phyloP scores from a whole-genome alignment of 2,888 invertebrate genomes.

The Conistra vaccinii region DNA sequence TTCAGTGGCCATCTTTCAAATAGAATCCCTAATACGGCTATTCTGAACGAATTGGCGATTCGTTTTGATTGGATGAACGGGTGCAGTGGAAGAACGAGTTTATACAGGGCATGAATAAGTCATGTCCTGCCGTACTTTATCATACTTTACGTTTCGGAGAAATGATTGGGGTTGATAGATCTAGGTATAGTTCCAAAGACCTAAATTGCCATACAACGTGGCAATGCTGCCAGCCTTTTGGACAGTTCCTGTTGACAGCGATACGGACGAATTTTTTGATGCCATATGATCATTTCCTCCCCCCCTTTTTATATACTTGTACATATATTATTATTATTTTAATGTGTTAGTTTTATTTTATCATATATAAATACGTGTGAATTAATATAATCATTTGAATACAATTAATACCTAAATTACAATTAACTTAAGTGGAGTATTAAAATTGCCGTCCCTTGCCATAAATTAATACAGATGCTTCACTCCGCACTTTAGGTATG shows the following conservation, averaged over 20 bases:
- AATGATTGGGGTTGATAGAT: neutral
- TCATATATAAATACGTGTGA: too few relatives aligned
- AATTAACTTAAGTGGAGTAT: neutral
- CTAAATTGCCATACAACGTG: too few relatives aligned
- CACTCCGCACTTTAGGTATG: too few relatives aligned
- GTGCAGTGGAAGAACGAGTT: conserved; percentile 35
- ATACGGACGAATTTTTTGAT: too few relatives aligned
- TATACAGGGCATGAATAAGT: conserved; percentile 24
- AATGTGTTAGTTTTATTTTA: too few relatives aligned
- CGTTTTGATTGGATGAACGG: conserved; percentile 75
- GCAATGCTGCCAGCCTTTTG: too few relatives aligned
- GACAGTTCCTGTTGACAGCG: too few relatives aligned
- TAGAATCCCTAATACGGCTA: conserved; percentile 68
- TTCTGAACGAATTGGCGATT: conserved; percentile 73
- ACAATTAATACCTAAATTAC: neutral
- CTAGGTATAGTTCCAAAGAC: neutral
- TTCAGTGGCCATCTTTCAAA: conserved; percentile 51
- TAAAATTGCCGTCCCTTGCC: neutral
- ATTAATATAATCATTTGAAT: too few relatives aligned
- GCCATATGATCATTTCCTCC: too few relatives aligned
- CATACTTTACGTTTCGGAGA: neutral
- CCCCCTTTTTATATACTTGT: too few relatives aligned
- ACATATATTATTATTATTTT: too few relatives aligned
- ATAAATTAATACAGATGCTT: too few relatives aligned
- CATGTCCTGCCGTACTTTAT: neutral